These are phyloP conservation scores for Cryptocheilus praepositus DNA, from an alignment of 2,888 invertebrate genomes.

Conservation along the genomic window DNA sequence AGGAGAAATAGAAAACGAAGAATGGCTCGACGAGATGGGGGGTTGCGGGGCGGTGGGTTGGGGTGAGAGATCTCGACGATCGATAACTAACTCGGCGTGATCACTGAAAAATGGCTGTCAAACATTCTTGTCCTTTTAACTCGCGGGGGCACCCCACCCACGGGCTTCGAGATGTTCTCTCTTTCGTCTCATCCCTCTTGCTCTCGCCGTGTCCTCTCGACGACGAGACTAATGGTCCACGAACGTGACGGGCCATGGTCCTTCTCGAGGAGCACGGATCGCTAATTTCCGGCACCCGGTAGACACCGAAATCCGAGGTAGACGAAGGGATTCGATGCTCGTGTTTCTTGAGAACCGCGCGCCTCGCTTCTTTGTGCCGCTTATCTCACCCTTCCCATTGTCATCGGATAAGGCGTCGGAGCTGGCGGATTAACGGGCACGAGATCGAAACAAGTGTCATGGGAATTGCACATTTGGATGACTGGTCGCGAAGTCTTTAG, in stretches of 20 bases:
- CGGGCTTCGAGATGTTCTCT: constrained; percentile 39
- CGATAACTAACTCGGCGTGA: constrained; percentile 72
- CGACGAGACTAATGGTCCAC: constrained; percentile 65
- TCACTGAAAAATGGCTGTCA: constrained; percentile 74
- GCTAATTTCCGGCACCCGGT: constrained; percentile 61
- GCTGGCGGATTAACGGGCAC: no score
- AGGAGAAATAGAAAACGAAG: constrained; percentile 63
- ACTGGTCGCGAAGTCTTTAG: constrained; percentile 6
- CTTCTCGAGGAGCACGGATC: constrained; percentile 57
- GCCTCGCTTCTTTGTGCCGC: background rate
- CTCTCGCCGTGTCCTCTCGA: constrained; percentile 21
- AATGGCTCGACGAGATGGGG: constrained; percentile 59
- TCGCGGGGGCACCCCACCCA: constrained; percentile 66
- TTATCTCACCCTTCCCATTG: background rate
- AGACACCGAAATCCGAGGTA: constrained; percentile 30
- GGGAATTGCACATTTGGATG: no score
- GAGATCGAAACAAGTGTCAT: no score
- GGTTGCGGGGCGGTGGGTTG: constrained; percentile 49
- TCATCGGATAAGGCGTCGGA: no score
- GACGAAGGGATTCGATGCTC: constrained; percentile 15
- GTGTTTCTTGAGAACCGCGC: constrained; percentile 5
- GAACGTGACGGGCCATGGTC: constrained; percentile 59
- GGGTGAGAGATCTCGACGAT: constrained; percentile 63
- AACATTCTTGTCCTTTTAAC: constrained; percentile 72
- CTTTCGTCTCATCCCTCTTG: constrained; percentile 16